Conservation (phyloP, 1,140 invertebrate species). For the Pogonomyrmex californicus region DNA sequence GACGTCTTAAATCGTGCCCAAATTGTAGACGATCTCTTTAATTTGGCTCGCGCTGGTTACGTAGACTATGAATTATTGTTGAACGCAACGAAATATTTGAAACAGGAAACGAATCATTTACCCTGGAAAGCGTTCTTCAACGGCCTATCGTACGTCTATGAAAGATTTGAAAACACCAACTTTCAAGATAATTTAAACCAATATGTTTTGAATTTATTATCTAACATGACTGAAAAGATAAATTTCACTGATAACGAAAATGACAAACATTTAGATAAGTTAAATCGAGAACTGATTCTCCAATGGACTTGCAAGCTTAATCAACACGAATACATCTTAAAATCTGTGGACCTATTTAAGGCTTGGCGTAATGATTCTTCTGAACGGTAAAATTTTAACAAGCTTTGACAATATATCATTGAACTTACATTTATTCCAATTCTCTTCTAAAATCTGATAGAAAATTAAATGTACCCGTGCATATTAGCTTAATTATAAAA, state of each 20-base stretch:
- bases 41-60: slow-evolving; percentile 84
- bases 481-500: neutral
- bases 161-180: slow-evolving; percentile 63
- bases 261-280: slow-evolving; percentile 84
- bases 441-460: neutral
- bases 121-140: slow-evolving; percentile 83
- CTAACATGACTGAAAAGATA: slow-evolving; percentile 79
- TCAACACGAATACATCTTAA: slow-evolving; percentile 85
- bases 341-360: slow-evolving; percentile 82
- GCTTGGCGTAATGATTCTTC: slow-evolving; percentile 69
- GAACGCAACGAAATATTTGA: slow-evolving; percentile 88
- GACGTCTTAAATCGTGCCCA: slow-evolving; percentile 89
- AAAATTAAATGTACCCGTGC: neutral
- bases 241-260: slow-evolving; percentile 80
- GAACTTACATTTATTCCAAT: neutral
- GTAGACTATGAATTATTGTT: slow-evolving; percentile 80
- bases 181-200: rapidly evolving
- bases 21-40: slow-evolving; percentile 88
- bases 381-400: slow-evolving; percentile 69
- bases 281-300: slow-evolving; percentile 86
- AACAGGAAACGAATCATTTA: slow-evolving; percentile 87
- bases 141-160: slow-evolving; percentile 70
- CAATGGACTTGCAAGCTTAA: slow-evolving; percentile 86
- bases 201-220: slow-evolving; percentile 68
- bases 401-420: slow-evolving; percentile 12